Evolutionary conservation across 2,797 vertebrate genomes (phyloP).

Genomic region (Rhincodon typus): DNA sequence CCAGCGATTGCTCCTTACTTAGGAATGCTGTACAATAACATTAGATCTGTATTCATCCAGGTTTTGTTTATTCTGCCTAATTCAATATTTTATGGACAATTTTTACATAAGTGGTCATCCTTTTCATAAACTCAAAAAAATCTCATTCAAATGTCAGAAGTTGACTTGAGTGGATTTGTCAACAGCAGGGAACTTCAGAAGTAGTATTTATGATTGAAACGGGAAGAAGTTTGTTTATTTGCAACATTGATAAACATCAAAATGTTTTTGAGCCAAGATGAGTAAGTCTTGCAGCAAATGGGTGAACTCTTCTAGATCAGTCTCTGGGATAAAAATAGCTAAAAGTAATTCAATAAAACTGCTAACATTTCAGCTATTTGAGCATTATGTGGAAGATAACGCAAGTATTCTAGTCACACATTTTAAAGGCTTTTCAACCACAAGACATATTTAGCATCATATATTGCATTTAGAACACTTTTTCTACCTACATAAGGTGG

Average conservation of each 20-base stretch:
- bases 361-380: not conserved
- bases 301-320: not conserved
- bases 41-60: not conserved
- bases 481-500: not conserved
- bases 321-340: not conserved
- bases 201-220: not conserved
- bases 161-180: not conserved
- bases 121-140: not conserved
- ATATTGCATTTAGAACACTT: not conserved
- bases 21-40: not conserved
- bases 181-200: not conserved
- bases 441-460: not conserved
- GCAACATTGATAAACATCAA: not conserved
- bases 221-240: not conserved
- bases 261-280: not conserved
- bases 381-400: not conserved
- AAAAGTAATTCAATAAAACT: constrained; percentile 5
- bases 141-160: not conserved
- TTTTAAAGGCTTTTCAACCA: not conserved
- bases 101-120: not conserved
- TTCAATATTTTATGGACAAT: not conserved
- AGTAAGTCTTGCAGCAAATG: not conserved
- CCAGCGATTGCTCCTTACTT: not conserved
- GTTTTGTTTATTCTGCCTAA: not conserved
- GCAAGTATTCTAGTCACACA: not conserved